Evolutionary conservation across 2,888 invertebrate genomes (phyloP).

Genomic region (Sturmia bella): DNA sequence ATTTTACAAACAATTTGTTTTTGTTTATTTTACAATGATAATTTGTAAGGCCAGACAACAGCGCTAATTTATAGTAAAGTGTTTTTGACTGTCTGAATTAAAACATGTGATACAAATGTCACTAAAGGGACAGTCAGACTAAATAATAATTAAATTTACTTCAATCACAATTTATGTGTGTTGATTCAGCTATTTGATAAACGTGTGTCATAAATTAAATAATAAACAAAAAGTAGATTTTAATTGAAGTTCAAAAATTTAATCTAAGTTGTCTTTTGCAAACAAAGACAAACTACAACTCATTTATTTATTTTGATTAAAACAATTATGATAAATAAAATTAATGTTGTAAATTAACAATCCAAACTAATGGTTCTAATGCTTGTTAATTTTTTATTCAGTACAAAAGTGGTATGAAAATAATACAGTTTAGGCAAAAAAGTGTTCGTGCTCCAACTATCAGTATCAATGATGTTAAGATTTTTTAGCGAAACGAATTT

Average conservation of each 20-base stretch:
- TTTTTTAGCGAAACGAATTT: too few species aligned
- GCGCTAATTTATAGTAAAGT: slow-evolving; percentile 21
- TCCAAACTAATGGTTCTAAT: too few species aligned
- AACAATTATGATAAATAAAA: background rate
- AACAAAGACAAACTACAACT: background rate
- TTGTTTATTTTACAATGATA: slow-evolving; percentile 2
- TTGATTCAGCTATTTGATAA: background rate
- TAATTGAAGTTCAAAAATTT: background rate
- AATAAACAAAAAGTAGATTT: background rate
- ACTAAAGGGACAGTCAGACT: background rate
- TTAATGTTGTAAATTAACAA: background rate
- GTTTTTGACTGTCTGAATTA: slow-evolving; percentile 14
- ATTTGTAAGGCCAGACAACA: slow-evolving; percentile 44
- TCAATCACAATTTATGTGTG: slow-evolving; percentile 14
- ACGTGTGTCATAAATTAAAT: background rate
- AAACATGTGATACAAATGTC: background rate
- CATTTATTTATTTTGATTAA: too few species aligned
- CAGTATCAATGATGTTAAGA: too few species aligned
- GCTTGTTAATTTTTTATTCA: too few species aligned
- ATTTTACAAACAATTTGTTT: slow-evolving; percentile 18
- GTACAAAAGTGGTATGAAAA: too few species aligned
- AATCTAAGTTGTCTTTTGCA: background rate
- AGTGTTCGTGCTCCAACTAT: too few species aligned
- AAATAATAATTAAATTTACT: slow-evolving; percentile 5
- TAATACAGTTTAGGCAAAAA: too few species aligned